Percentiles rank a stretch among this genome's conserved stretches.
Evolutionary conservation across 1,140 invertebrate genomes (phyloP).

Genomic region (Heliconius eleuchia): DNA sequence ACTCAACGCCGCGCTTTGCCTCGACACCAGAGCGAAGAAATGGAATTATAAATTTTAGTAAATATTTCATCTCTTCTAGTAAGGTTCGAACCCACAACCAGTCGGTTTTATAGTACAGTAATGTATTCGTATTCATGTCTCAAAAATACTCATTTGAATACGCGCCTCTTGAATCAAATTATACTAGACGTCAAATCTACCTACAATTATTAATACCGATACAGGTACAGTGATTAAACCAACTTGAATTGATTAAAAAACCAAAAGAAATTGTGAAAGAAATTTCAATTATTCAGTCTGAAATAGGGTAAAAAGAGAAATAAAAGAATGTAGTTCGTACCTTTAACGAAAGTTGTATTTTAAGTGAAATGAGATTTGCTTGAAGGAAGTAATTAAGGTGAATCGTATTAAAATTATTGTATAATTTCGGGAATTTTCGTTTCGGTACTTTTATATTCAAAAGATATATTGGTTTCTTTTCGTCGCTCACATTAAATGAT

Average conservation of each 20-base stretch:
- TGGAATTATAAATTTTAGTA: too few relatives aligned
- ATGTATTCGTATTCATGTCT: too few relatives aligned
- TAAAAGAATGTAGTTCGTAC: neutral
- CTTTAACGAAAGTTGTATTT: constrained; percentile 5
- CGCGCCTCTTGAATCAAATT: neutral
- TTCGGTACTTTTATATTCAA: neutral
- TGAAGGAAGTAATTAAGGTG: neutral
- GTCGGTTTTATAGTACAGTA: too few relatives aligned
- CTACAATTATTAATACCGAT: neutral
- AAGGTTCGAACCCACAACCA: too few relatives aligned
- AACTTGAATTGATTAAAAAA: neutral
- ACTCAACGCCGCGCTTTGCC: too few relatives aligned
- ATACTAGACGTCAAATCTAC: neutral
- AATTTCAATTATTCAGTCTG: constrained; percentile 4
- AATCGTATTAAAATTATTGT: neutral
- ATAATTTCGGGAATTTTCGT: neutral
- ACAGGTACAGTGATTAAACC: neutral
- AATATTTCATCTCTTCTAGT: too few relatives aligned
- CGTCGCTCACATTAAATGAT: neutral
- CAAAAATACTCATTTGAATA: neutral
- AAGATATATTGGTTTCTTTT: neutral
- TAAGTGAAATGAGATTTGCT: neutral
- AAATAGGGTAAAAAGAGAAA: neutral
- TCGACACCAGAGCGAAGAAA: too few relatives aligned
- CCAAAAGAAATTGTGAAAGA: constrained; percentile 9